Percentiles rank a stretch among this genome's conserved stretches.
Evolutionary conservation across 2,888 invertebrate genomes (phyloP).

Genomic region (Drosophila putrida): DNA sequence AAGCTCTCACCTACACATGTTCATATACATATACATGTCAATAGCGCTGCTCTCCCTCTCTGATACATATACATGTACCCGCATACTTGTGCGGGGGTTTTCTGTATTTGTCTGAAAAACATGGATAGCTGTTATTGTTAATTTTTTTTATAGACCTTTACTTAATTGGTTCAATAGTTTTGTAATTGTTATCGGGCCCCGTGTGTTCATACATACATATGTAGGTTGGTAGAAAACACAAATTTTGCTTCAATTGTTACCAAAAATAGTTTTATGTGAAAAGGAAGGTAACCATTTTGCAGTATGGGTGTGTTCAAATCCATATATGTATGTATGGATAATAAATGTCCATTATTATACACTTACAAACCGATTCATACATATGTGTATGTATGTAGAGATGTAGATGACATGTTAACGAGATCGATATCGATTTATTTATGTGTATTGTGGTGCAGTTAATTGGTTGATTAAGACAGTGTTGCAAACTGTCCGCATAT

Average conservation of each 20-base stretch:
- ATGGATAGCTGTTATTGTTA: constrained; percentile 27
- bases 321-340: constrained; percentile 11
- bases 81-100: constrained; percentile 27
- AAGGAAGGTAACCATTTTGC: constrained; percentile 45
- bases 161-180: constrained; percentile 78
- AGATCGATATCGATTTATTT: constrained; percentile 27
- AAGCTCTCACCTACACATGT: constrained; percentile 46
- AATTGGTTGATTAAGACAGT: constrained; percentile 54
- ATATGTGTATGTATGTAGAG: background rate
- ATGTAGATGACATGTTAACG: constrained; percentile 9
- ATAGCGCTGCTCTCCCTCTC: constrained; percentile 44
- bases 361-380: no score
- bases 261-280: constrained; percentile 64
- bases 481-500: constrained; percentile 41
- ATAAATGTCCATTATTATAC: no score
- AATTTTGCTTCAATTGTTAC: constrained; percentile 64
- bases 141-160: constrained; percentile 51
- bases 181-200: constrained; percentile 63
- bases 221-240: constrained; percentile 23
- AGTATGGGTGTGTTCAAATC: constrained; percentile 56
- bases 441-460: constrained; percentile 30
- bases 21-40: constrained; percentile 12
- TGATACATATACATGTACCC: constrained; percentile 18
- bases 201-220: constrained; percentile 14
- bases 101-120: constrained; percentile 46